Evolutionary conservation across 2,888 invertebrate genomes (phyloP).

Genomic region (Sialis lutaria): DNA sequence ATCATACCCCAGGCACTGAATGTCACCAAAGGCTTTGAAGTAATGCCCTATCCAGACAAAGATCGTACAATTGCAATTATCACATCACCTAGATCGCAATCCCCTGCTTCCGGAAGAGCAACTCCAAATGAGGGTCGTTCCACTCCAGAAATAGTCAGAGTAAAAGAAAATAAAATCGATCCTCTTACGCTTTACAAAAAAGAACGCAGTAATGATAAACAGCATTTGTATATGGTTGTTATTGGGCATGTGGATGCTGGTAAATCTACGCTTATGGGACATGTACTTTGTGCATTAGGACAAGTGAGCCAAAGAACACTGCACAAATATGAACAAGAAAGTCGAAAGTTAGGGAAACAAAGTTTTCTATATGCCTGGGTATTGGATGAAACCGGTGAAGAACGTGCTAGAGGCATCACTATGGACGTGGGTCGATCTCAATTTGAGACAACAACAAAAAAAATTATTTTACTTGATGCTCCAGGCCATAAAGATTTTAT

Average conservation of each 20-base stretch:
- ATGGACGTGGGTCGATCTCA: constrained; percentile 94
- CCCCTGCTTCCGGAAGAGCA: constrained; percentile 45
- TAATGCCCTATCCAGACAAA: constrained; percentile 20
- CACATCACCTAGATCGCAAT: constrained; percentile 46
- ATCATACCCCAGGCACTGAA: constrained; percentile 25
- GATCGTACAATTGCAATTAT: constrained; percentile 16
- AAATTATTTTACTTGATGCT: constrained; percentile 79
- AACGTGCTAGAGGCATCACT: constrained; percentile 86
- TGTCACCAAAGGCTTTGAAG: constrained; percentile 40
- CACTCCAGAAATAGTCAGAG: constrained; percentile 12
- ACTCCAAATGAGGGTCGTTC: constrained; percentile 22
- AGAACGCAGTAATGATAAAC: constrained; percentile 65
- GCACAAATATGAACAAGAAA: constrained; percentile 96
- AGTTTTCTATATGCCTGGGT: constrained; percentile 99
- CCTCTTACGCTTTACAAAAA: constrained; percentile 44
- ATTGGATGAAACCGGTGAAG: constrained; percentile 95
- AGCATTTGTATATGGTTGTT: constrained; percentile 79
- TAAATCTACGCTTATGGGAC: constrained; percentile 94
- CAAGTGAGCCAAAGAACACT: constrained; percentile 74
- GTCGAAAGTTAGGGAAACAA: constrained; percentile 91
- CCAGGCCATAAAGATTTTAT: constrained; percentile 99
- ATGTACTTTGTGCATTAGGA: constrained; percentile 71
- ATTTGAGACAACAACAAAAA: constrained; percentile 75
- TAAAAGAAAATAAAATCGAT: constrained; percentile 22
- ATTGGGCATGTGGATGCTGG: constrained; percentile 97